Evolutionary conservation across 2,888 invertebrate genomes (phyloP).

Genomic region (Apantesis nais): DNA sequence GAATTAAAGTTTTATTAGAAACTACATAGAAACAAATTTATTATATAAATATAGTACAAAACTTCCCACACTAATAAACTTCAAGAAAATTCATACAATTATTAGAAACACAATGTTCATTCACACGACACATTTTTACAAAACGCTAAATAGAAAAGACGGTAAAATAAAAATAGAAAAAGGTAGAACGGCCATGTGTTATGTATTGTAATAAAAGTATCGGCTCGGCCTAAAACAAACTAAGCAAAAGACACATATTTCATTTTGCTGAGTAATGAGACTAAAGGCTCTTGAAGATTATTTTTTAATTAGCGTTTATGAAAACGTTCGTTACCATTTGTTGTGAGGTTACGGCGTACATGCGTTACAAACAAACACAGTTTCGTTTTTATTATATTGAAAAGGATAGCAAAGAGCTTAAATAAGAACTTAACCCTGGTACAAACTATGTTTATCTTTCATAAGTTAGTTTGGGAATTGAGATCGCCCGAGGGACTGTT

Average conservation of each 20-base stretch:
- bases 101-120: too few relatives aligned
- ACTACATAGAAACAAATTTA: too few relatives aligned
- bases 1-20: too few relatives aligned
- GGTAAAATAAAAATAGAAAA: neutral
- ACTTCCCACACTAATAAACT: too few relatives aligned
- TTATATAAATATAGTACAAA: too few relatives aligned
- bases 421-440: constrained; percentile 1
- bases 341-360: neutral
- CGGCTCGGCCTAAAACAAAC: neutral
- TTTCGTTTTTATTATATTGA: neutral
- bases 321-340: neutral
- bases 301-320: neutral
- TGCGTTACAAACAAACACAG: neutral
- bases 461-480: neutral
- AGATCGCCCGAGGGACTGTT: neutral
- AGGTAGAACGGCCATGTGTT: too few relatives aligned
- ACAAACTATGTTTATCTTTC: constrained; percentile 21
- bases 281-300: neutral
- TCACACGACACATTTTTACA: neutral
- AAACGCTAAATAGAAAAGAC: neutral
- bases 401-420: neutral
- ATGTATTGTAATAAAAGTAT: too few relatives aligned
- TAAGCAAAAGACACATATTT: neutral
- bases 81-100: too few relatives aligned
- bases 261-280: neutral